Evolutionary conservation across 1,140 invertebrate species (phyloP).

Genomic region (Neotoxoptera formosana): DNA sequence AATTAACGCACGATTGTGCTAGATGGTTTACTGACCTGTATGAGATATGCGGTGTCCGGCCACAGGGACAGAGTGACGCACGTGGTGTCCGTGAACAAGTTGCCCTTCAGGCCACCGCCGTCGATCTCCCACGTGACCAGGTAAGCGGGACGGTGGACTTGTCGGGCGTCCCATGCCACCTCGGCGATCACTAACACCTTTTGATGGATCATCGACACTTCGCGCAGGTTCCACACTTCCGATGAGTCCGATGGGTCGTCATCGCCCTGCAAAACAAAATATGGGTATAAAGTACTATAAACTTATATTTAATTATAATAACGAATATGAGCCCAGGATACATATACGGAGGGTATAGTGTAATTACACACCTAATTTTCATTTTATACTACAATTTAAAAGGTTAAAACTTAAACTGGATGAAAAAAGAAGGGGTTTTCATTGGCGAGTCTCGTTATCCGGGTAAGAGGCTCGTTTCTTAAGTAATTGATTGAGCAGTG

Average conservation of each 20-base stretch:
- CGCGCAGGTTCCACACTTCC: slow-evolving; percentile 69
- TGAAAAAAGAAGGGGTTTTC: not conserved
- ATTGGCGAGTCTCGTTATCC: not conserved
- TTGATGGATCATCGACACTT: slow-evolving; percentile 74
- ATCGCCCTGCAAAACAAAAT: not conserved
- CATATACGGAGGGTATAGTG: not conserved
- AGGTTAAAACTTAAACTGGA: not conserved
- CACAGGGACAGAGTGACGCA: slow-evolving; percentile 79
- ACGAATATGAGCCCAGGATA: not conserved
- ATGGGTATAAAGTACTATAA: not conserved
- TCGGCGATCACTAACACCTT: slow-evolving; percentile 77
- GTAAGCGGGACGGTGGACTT: slow-evolving; percentile 65
- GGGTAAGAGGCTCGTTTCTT: not conserved
- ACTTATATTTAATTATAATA: not conserved
- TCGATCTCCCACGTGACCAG: slow-evolving; percentile 84
- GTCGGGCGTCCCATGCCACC: slow-evolving; percentile 74
- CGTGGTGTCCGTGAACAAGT: slow-evolving; percentile 81
- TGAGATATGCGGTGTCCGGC: slow-evolving; percentile 81
- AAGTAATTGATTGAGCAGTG: not conserved
- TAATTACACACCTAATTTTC: not conserved
- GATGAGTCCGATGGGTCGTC: slow-evolving; percentile 6
- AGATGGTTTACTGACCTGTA: slow-evolving; percentile 69
- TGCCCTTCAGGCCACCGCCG: slow-evolving; percentile 81
- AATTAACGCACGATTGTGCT: not conserved
- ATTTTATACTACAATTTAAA: not conserved